A percentile compares a stretch with the other conserved stretches of the same genome.
Evolutionary conservation across 2,797 vertebrate species (phyloP).

Genomic region (Betta splendens): DNA sequence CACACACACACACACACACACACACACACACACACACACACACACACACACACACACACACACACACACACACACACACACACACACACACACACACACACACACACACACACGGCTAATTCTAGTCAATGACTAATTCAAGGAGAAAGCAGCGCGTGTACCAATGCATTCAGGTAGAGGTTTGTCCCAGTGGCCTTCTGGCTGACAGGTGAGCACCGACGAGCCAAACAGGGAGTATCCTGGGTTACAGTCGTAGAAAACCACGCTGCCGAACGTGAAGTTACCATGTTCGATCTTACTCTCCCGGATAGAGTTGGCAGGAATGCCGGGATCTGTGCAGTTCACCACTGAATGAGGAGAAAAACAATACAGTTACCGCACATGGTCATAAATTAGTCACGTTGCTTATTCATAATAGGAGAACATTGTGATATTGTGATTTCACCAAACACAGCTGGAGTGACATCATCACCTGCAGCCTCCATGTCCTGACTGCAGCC

Average conservation of each 20-base stretch:
- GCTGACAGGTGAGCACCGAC: conserved; percentile 94
- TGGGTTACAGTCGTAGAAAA: conserved; percentile 97
- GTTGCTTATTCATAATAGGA: conserved; percentile 22
- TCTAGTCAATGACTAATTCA: not conserved
- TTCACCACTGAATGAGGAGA: conserved; percentile 87
- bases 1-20: conserved; percentile 37
- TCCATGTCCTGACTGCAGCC: not conserved
- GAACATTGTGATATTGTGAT: conserved; percentile 14
- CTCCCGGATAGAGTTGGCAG: conserved; percentile 96
- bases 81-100: conserved; percentile 35
- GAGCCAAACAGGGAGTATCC: conserved; percentile 97
- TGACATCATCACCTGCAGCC: conserved; percentile 2
- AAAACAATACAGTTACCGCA: conserved; percentile 15
- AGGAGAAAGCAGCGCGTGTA: conserved; percentile 67
- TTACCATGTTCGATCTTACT: conserved; percentile 98
- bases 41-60: conserved; percentile 35
- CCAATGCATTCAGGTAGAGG: conserved; percentile 96
- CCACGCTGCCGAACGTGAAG: conserved; percentile 95
- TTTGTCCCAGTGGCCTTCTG: conserved; percentile 96
- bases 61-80: conserved; percentile 38
- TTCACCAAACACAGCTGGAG: too few relatives aligned
- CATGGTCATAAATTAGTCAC: conserved; percentile 27
- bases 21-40: conserved; percentile 34
- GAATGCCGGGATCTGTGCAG: conserved; percentile 96
- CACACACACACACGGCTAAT: conserved; percentile 24